Evolutionary conservation across 2,888 invertebrate genomes (phyloP).

Genomic region (Drosophila infuscata): DNA sequence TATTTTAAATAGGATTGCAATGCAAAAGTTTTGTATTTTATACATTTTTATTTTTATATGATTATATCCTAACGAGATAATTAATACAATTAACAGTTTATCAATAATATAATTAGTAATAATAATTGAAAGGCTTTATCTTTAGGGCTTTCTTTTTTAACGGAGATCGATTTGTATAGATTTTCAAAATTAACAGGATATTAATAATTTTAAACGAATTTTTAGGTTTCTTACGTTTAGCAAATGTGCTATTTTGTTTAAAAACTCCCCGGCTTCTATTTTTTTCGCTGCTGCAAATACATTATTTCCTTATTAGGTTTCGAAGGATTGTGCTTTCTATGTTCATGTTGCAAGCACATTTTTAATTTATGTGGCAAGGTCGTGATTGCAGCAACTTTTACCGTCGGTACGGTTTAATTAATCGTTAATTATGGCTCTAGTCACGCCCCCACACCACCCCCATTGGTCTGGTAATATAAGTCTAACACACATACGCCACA

Average conservation of each 20-base stretch:
- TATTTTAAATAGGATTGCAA: neutral
- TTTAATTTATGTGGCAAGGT: constrained; percentile 50
- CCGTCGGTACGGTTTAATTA: constrained; percentile 64
- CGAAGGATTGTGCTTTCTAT: neutral
- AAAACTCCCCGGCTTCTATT: neutral
- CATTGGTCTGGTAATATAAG: neutral
- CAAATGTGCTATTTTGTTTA: neutral
- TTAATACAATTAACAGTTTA: neutral
- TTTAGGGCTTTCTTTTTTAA: rapidly evolving
- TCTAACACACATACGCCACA: neutral
- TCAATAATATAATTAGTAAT: neutral
- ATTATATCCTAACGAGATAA: too few species aligned
- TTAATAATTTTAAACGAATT: neutral
- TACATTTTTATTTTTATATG: too few species aligned
- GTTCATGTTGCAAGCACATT: constrained; percentile 1
- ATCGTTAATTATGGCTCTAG: constrained; percentile 73
- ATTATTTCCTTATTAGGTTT: neutral
- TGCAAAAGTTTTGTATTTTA: neutral
- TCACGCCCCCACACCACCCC: constrained; percentile 30
- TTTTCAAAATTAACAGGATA: neutral
- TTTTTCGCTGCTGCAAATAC: neutral
- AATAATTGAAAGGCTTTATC: neutral
- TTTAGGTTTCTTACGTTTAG: neutral
- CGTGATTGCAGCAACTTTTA: constrained; percentile 35
- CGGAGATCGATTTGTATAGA: neutral